A percentile compares a stretch with the other conserved stretches of the same genome.
These are phyloP conservation scores for Phortica magna DNA, from an alignment of 2,888 invertebrate species.

Conservation along the genomic window DNA sequence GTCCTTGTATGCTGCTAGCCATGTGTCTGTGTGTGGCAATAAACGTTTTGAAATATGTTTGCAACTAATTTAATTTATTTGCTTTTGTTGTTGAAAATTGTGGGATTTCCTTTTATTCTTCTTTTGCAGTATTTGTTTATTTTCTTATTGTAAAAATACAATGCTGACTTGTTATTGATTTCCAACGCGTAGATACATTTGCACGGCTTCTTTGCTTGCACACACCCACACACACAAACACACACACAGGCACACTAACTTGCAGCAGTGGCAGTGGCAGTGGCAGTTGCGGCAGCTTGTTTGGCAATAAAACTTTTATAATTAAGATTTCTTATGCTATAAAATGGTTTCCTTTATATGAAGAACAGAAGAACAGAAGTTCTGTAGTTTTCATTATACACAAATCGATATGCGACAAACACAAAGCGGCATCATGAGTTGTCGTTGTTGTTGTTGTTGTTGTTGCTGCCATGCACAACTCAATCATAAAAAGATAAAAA, in stretches of 20 bases:
- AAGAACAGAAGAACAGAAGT: too few species aligned
- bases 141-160: neutral
- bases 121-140: neutral
- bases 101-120: constrained; percentile 60
- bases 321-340: constrained; percentile 28
- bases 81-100: constrained; percentile 65
- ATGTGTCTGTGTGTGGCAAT: constrained; percentile 20
- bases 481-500: too few species aligned
- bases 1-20: constrained; percentile 17
- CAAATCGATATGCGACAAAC: neutral
- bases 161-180: neutral
- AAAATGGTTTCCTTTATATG: neutral
- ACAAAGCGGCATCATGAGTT: too few species aligned
- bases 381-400: neutral
- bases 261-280: too few species aligned
- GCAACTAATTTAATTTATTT: constrained; percentile 71
- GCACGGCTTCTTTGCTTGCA: neutral
- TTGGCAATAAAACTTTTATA: constrained; percentile 24
- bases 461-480: too few species aligned
- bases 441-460: too few species aligned
- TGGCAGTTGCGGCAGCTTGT: neutral
- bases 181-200: neutral
- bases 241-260: too few species aligned
- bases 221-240: neutral
- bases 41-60: constrained; percentile 63